phyloP scores from a whole-genome alignment of 2,888 invertebrate genomes.

The Platycnemis pennipes region DNA sequence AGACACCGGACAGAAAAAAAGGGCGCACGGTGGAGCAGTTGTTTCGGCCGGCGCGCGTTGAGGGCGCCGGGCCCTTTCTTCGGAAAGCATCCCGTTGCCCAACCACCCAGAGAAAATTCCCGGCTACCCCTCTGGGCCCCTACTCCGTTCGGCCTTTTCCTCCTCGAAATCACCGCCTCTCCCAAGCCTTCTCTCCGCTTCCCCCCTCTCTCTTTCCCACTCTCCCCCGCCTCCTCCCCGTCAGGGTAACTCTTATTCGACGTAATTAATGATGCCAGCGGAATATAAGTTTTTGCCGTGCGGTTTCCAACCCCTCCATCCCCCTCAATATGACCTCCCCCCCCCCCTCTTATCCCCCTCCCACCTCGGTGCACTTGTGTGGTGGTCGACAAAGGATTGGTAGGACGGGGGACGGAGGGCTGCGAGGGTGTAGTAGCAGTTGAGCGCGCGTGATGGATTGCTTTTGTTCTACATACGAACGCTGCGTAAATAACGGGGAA shows the following conservation, averaged over 20 bases:
- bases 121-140: not conserved
- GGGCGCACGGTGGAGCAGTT: not conserved
- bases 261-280: conserved; percentile 64
- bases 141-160: not conserved
- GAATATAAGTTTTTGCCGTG: conserved; percentile 59
- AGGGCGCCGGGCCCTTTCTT: not conserved
- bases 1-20: not conserved
- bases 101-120: not conserved
- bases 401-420: not conserved
- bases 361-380: conserved; percentile 50
- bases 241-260: conserved; percentile 52
- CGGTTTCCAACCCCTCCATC: not conserved
- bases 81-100: not conserved
- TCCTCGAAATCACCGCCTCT: not conserved
- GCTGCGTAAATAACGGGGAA: conserved; percentile 3
- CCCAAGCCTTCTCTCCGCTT: not conserved
- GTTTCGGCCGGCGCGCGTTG: not conserved
- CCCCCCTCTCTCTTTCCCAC: not conserved
- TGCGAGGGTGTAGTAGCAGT: not conserved
- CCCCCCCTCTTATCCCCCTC: not conserved
- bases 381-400: conserved; percentile 49
- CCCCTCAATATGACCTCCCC: not conserved
- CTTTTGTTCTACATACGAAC: conserved; percentile 64
- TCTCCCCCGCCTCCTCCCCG: not conserved
- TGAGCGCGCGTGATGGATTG: conserved; percentile 55